Conservation (phyloP, 2,888 invertebrate species). For the Phortica okadai region DNA sequence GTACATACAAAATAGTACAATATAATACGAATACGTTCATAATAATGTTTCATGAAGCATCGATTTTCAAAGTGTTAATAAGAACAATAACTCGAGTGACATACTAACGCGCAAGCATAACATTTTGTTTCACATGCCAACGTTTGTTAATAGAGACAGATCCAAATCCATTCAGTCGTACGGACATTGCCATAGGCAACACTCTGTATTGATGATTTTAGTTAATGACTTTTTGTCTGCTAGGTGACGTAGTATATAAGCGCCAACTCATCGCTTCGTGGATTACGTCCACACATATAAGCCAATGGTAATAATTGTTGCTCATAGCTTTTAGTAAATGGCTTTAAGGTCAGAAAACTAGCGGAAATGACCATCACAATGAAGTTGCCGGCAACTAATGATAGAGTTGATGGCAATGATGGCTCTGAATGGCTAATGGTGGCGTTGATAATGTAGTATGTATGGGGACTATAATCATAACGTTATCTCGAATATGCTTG, state of each 20-base stretch:
- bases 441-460: background rate
- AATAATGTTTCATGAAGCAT: too few species aligned
- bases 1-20: too few species aligned
- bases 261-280: background rate
- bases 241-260: background rate
- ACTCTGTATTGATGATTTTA: background rate
- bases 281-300: background rate
- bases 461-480: background rate
- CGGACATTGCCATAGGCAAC: background rate
- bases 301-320: constrained; percentile 16
- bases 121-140: background rate
- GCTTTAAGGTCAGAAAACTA: background rate
- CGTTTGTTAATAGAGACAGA: background rate
- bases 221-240: constrained; percentile 1
- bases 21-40: too few species aligned
- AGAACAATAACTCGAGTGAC: constrained; percentile 13
- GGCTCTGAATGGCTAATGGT: background rate
- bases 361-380: constrained; percentile 9
- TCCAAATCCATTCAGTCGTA: background rate
- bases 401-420: background rate
- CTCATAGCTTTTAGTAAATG: constrained; percentile 9
- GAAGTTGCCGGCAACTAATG: background rate
- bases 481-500: background rate
- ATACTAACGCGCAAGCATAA: constrained; percentile 7
- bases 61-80: background rate